phyloP scores from a whole-genome alignment of 2,888 invertebrate species.

The Aproaerema taeniolella region DNA sequence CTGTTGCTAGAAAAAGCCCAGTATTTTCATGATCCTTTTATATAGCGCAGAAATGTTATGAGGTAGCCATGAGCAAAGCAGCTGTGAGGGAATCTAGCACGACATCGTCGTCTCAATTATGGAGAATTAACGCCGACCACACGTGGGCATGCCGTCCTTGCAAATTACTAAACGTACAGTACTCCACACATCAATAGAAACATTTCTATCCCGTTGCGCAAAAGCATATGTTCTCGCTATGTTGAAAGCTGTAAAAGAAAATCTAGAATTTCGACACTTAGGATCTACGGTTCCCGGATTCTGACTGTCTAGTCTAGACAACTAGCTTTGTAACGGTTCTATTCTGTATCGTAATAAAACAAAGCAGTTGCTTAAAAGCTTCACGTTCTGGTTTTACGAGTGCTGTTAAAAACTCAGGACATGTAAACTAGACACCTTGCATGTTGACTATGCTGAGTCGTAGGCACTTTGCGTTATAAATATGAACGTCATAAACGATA shows the following conservation, averaged over 20 bases:
- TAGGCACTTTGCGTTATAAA: slow-evolving; percentile 36
- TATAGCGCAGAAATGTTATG: too few relatives aligned
- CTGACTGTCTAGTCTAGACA: too few relatives aligned
- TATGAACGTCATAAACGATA: too few relatives aligned
- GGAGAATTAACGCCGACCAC: slow-evolving; percentile 27
- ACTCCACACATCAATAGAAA: too few relatives aligned
- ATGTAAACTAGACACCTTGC: slow-evolving; percentile 42
- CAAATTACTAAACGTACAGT: slow-evolving; percentile 31
- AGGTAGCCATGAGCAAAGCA: too few relatives aligned
- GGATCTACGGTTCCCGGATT: too few relatives aligned
- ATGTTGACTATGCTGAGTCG: slow-evolving; percentile 51
- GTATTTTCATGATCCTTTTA: too few relatives aligned
- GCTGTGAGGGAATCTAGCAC: slow-evolving; percentile 13
- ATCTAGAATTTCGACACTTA: slow-evolving; percentile 31
- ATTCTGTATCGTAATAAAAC: slow-evolving; percentile 54
- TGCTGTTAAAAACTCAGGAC: slow-evolving; percentile 40
- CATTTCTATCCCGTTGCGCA: too few relatives aligned
- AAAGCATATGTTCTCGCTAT: too few relatives aligned
- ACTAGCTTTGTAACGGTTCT: slow-evolving; percentile 22
- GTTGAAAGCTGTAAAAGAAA: too few relatives aligned
- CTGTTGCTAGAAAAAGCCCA: too few relatives aligned
- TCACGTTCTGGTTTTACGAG: slow-evolving; percentile 50
- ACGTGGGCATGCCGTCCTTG: slow-evolving; percentile 31
- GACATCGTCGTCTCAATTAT: slow-evolving; percentile 25
- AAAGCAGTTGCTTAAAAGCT: too few relatives aligned